phyloP scores from a whole-genome alignment of 1,140 invertebrate species.

The Vanessa tameamea region DNA sequence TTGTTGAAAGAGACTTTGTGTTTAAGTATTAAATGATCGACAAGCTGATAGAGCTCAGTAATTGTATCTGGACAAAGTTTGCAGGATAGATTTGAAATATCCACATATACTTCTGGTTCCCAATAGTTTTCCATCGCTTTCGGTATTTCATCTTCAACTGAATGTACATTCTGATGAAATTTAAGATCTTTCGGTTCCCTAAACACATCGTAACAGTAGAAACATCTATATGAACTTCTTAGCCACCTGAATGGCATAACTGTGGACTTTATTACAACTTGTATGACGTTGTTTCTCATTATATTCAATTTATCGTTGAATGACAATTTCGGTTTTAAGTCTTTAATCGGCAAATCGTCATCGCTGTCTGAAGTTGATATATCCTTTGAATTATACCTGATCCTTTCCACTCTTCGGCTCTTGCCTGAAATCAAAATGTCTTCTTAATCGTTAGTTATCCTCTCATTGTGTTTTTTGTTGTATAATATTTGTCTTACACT shows the following conservation, averaged over 20 bases:
- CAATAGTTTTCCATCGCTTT: conserved; percentile 46
- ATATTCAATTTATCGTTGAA: conserved; percentile 27
- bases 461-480: background rate
- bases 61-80: conserved; percentile 40
- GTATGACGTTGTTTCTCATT: conserved; percentile 46
- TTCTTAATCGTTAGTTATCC: conserved; percentile 41
- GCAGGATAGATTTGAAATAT: conserved; percentile 48
- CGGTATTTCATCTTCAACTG: conserved; percentile 33
- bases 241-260: conserved; percentile 55
- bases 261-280: conserved; percentile 48
- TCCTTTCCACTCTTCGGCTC: conserved; percentile 26
- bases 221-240: conserved; percentile 52
- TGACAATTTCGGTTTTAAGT: conserved; percentile 26
- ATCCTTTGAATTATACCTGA: conserved; percentile 15
- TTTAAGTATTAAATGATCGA: conserved; percentile 44
- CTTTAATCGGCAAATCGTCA: conserved; percentile 20
- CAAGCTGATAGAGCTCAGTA: conserved; percentile 42
- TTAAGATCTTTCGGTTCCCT: conserved; percentile 47
- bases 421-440: conserved; percentile 56
- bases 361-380: conserved; percentile 25
- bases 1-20: conserved; percentile 44
- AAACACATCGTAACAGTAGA: conserved; percentile 56
- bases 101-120: conserved; percentile 47
- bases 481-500: background rate
- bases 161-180: conserved; percentile 42